Conservation (phyloP, 2,888 invertebrate genomes). For the Eulithis prunata region DNA sequence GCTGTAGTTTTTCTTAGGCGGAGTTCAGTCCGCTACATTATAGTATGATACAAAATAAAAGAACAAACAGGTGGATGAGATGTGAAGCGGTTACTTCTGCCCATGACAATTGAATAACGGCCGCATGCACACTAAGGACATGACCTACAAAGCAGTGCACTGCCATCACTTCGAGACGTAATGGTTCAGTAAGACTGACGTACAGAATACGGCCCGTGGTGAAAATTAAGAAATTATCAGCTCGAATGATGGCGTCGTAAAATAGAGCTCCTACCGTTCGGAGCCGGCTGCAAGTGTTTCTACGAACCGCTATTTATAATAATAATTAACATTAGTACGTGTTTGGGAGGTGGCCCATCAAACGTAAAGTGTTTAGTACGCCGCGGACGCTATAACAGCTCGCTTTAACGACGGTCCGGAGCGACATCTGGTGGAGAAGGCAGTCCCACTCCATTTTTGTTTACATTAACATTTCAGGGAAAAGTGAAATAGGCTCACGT, state of each 20-base stretch:
- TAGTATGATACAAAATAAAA: no score
- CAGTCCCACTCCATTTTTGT: constrained; percentile 3
- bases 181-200: no score
- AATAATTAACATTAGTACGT: constrained; percentile 34
- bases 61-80: no score
- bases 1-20: no score
- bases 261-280: constrained; percentile 1
- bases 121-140: no score
- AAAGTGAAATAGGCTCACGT: no score
- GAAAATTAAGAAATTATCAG: constrained; percentile 1
- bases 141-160: no score
- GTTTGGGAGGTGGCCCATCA: constrained; percentile 29
- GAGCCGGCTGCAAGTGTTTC: constrained; percentile 3
- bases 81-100: no score
- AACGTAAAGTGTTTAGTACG: constrained; percentile 36
- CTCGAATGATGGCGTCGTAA: background rate
- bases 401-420: constrained; percentile 27
- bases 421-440: constrained; percentile 18
- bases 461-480: background rate
- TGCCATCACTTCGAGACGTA: no score
- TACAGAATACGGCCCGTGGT: background rate
- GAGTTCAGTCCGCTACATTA: no score
- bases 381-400: constrained; percentile 29
- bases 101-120: no score
- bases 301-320: constrained; percentile 28